Percentiles rank a stretch among this genome's conserved stretches.
These are phyloP conservation scores for Nansenia antarctica DNA, from an alignment of 2,113 vertebrate genomes.

Conservation along the genomic window DNA sequence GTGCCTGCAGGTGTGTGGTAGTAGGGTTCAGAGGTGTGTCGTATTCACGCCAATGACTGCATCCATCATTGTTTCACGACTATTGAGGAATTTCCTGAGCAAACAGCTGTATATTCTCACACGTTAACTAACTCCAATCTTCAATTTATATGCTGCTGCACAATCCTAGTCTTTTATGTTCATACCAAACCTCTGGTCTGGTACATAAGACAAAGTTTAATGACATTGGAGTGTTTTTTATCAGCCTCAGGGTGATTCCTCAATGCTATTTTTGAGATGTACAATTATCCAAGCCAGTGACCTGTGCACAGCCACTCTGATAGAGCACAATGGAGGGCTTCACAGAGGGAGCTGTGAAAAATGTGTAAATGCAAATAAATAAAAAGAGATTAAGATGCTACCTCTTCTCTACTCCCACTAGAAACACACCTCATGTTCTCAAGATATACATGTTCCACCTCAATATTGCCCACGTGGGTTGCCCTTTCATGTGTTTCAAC, in stretches of 20 bases:
- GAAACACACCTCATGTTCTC: conserved; percentile 27
- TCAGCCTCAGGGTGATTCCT: conserved; percentile 13
- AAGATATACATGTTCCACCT: conserved; percentile 39
- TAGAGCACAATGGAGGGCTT: conserved; percentile 30
- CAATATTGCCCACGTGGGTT: conserved; percentile 50
- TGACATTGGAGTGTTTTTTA: too few species aligned
- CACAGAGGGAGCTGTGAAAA: conserved; percentile 18
- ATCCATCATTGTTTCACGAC: not conserved
- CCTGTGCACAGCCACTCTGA: conserved; percentile 51
- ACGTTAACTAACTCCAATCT: not conserved
- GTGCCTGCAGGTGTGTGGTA: not conserved
- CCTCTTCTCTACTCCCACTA: conserved; percentile 4
- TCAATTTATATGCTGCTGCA: too few species aligned
- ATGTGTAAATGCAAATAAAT: conserved; percentile 37
- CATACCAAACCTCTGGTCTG: not conserved
- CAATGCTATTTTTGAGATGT: conserved; percentile 33
- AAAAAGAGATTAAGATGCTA: conserved; percentile 39
- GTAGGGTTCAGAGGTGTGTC: not conserved
- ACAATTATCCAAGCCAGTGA: conserved; percentile 65
- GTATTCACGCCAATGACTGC: not conserved
- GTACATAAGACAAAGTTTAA: not conserved
- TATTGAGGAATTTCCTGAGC: not conserved
- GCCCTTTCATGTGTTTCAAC: conserved; percentile 25
- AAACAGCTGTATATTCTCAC: not conserved
- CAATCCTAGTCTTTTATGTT: not conserved